These are phyloP conservation scores for Isoperla grammatica DNA, from an alignment of 2,888 invertebrate genomes.

Conservation along the genomic window DNA sequence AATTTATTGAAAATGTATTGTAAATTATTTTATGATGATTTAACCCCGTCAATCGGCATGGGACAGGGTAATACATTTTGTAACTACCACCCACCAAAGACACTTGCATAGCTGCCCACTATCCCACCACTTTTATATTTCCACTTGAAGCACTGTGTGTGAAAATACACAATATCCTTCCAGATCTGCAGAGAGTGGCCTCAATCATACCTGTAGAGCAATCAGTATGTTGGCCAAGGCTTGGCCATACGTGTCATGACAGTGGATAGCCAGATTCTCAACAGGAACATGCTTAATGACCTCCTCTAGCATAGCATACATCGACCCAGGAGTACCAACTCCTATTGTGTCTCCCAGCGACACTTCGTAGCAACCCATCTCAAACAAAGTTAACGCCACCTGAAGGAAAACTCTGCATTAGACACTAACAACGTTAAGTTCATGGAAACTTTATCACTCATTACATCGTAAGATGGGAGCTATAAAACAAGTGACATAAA, in stretches of 20 bases:
- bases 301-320: constrained; percentile 68
- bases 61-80: too few species aligned
- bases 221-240: constrained; percentile 89
- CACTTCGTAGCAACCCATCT: constrained; percentile 92
- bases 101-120: too few species aligned
- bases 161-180: too few species aligned
- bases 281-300: constrained; percentile 59
- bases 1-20: too few species aligned
- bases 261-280: constrained; percentile 77
- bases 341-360: constrained; percentile 98
- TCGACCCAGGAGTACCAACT: constrained; percentile 80
- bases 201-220: constrained; percentile 65
- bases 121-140: too few species aligned
- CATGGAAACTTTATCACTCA: neutral
- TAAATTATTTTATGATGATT: too few species aligned
- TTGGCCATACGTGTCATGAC: constrained; percentile 98
- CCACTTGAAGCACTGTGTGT: too few species aligned
- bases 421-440: constrained; percentile 9
- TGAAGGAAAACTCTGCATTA: constrained; percentile 30
- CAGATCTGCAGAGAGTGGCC: too few species aligned
- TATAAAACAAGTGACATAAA: neutral
- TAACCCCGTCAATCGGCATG: too few species aligned
- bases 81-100: too few species aligned
- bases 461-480: neutral
- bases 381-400: constrained; percentile 61